Evolutionary conservation across 2,797 vertebrate species (phyloP), one percentile per base, ranked within the genome.

Genomic region (Acanthis flammea): DNA sequence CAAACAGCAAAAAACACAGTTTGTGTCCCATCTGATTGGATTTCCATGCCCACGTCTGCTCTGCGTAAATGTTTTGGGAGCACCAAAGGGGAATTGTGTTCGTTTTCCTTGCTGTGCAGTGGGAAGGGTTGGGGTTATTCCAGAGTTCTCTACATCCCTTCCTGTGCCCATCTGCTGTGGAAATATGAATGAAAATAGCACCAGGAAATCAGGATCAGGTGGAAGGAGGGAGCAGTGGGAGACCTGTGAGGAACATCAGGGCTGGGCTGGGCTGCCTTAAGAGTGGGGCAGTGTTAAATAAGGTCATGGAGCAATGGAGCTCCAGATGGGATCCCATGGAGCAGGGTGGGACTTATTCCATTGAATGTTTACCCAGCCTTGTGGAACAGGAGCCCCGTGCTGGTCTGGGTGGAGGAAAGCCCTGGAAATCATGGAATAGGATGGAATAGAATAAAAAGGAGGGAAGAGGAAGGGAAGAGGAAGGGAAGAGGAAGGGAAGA

Each of bases 31-130:
- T 76, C 94, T 73, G 77, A 84, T 92, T 90, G 78, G 79, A 75
- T 97, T 95, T 97, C 70, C 93, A 37, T 89, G 79, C 68, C 94
- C 71, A 71, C 84, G 33, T 96, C 95, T 96, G 93, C 91, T 80
- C 55, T 92, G 73, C 8, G 12, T 79, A 87, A 96, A 96, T 53
- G 41, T 88, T 91, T 74, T 86, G 84, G 94, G 74, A 92, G 89
- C 28, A 11, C 92, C 18, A 10, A 68, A 68, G 65, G 86, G 88
- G 75, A 90, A 50, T 5, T 41, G 33, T 44, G 45, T 82, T 60
- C 60, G 2, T 27, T 85, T 73, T 94, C 88, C 41, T 41, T 74
- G 81, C 82, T 76, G 82, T 25, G 65, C 41, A 45, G 9, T 66
- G 68, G 78, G 81, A 94, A 45, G 84, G 67, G 35, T 23, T 82